Evolutionary conservation across 2,888 invertebrate species (phyloP).

Genomic region (Beris chalybata): DNA sequence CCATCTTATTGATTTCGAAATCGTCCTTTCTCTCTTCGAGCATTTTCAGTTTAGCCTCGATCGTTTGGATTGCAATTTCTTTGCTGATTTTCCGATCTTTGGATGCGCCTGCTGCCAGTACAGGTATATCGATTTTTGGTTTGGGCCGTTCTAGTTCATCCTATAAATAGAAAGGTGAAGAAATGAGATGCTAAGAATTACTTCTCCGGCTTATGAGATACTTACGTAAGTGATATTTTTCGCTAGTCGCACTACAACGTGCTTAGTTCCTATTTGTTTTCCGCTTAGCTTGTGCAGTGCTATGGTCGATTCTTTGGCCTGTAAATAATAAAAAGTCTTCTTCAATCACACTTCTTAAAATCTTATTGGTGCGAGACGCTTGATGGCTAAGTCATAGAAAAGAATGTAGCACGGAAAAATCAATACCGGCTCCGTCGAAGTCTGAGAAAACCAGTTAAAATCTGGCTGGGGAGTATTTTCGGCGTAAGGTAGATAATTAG

Average conservation of each 20-base stretch:
- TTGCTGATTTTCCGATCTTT: constrained; percentile 69
- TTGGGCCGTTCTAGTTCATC: constrained; percentile 76
- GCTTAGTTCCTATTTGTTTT: constrained; percentile 71
- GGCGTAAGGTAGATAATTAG: too few species aligned
- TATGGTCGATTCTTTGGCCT: constrained; percentile 64
- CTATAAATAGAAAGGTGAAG: constrained; percentile 55
- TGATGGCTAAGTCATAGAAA: too few species aligned
- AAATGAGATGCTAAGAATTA: constrained; percentile 14
- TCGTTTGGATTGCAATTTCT: constrained; percentile 81
- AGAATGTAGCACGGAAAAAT: too few species aligned
- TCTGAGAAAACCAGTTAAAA: too few species aligned
- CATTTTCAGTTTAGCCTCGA: constrained; percentile 82
- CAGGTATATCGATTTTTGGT: constrained; percentile 76
- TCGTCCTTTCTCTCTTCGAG: constrained; percentile 70
- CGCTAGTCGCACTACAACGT: constrained; percentile 79
- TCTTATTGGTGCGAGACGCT: too few species aligned
- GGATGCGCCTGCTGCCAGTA: constrained; percentile 65
- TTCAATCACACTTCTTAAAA: too few species aligned
- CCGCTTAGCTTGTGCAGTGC: constrained; percentile 77
- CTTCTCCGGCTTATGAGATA: not conserved
- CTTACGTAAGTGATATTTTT: constrained; percentile 70
- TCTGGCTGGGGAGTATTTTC: too few species aligned
- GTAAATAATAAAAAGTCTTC: constrained; percentile 21
- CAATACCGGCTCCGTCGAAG: too few species aligned
- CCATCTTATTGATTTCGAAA: constrained; percentile 72